A percentile compares a stretch with the other conserved stretches of the same genome.
Evolutionary conservation across 2,797 vertebrate species (phyloP).

Genomic region (Dendrocincla fuliginosa): DNA sequence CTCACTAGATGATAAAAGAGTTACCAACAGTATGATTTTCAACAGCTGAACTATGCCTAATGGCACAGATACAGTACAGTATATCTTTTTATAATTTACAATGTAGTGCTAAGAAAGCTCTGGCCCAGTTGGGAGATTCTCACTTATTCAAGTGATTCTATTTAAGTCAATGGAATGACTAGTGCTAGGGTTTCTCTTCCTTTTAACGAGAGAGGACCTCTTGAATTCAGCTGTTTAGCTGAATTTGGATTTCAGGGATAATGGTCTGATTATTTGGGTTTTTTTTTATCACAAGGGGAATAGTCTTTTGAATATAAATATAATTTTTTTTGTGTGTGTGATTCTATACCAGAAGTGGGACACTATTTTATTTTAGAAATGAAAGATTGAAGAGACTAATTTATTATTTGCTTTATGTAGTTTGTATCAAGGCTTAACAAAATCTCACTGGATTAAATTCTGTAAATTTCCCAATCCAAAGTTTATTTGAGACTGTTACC

Average conservation of each 20-base stretch:
- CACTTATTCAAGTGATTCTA: slow-evolving; percentile 19
- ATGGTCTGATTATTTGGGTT: neutral
- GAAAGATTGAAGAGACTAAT: slow-evolving; percentile 49
- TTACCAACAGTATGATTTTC: slow-evolving; percentile 9
- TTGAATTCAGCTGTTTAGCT: slow-evolving; percentile 50
- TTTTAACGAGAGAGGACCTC: neutral
- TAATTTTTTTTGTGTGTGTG: neutral
- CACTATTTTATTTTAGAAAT: slow-evolving; percentile 25
- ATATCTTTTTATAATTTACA: slow-evolving; percentile 44
- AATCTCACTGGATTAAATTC: slow-evolving; percentile 66
- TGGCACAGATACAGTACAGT: neutral
- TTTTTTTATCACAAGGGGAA: slow-evolving; percentile 15
- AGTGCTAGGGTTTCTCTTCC: neutral
- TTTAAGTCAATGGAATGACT: slow-evolving; percentile 13
- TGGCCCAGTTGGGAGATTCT: neutral
- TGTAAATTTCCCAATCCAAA: slow-evolving; percentile 59
- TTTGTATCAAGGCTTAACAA: slow-evolving; percentile 64
- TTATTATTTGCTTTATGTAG: slow-evolving; percentile 67
- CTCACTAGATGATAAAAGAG: slow-evolving; percentile 32
- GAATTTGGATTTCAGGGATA: slow-evolving; percentile 46
- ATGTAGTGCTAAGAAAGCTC: neutral
- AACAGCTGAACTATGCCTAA: neutral
- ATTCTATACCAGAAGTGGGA: neutral
- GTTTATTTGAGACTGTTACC: slow-evolving; percentile 60
- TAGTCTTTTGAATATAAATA: slow-evolving; percentile 44